phyloP scores from a whole-genome alignment of 2,888 invertebrate species.

The Caenorhabditis plicata region DNA sequence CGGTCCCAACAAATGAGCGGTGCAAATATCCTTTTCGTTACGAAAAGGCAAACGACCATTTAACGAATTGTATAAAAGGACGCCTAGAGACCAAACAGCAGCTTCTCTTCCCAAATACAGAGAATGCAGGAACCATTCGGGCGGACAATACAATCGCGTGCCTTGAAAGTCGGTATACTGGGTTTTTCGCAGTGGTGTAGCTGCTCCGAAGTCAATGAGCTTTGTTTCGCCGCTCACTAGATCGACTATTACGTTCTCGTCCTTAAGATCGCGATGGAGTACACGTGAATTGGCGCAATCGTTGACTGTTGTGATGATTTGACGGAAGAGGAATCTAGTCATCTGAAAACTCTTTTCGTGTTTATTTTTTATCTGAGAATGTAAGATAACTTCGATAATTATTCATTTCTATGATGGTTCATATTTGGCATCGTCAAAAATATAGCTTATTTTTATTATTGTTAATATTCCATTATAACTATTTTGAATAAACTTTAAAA shows the following conservation, averaged over 20 bases:
- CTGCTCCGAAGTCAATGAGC: conserved; percentile 63
- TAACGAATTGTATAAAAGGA: conserved; percentile 59
- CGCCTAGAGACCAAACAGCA: conserved; percentile 63
- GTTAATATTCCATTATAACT: too few relatives aligned
- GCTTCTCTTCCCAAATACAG: conserved; percentile 62
- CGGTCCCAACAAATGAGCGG: conserved; percentile 62
- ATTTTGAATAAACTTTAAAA: too few relatives aligned
- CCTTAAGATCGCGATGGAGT: conserved; percentile 62
- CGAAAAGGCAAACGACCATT: conserved; percentile 61
- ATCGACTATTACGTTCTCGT: conserved; percentile 63
- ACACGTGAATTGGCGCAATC: conserved; percentile 53
- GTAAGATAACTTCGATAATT: background rate
- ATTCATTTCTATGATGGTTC: too few relatives aligned
- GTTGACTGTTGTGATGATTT: conserved; percentile 55
- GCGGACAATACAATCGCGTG: conserved; percentile 60
- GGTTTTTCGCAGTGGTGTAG: conserved; percentile 56
- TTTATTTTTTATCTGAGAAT: too few relatives aligned
- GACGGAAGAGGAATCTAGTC: conserved; percentile 57
- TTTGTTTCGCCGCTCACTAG: conserved; percentile 56
- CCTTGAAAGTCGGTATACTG: conserved; percentile 63
- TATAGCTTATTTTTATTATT: too few relatives aligned
- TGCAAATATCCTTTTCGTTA: conserved; percentile 64
- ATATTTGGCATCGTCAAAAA: too few relatives aligned
- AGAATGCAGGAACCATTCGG: conserved; percentile 63
- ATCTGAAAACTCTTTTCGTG: too few relatives aligned